Conservation (phyloP, 2,888 invertebrate species). For the Charanyca ferruginea region DNA sequence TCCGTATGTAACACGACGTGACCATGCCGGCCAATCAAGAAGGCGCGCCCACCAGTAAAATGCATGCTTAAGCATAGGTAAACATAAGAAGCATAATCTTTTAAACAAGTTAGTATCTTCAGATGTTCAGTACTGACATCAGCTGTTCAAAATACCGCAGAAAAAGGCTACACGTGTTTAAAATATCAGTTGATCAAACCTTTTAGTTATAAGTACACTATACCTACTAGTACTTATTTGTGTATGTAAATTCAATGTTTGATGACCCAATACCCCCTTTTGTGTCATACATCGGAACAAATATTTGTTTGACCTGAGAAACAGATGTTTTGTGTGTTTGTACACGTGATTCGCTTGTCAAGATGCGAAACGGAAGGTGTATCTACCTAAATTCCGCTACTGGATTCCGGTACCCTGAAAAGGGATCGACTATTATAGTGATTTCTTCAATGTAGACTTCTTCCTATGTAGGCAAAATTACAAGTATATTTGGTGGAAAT, state of each 20-base stretch:
- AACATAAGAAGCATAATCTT: too few species aligned
- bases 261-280: slow-evolving; percentile 9
- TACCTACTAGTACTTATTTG: neutral
- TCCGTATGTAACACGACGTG: slow-evolving; percentile 17
- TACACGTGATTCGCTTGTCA: slow-evolving; percentile 26
- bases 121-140: too few species aligned
- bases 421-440: neutral
- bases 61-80: slow-evolving; percentile 49
- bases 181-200: neutral
- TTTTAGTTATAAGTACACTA: neutral
- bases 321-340: slow-evolving; percentile 23
- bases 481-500: too few species aligned
- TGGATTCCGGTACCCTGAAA: neutral
- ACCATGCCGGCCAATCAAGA: slow-evolving; percentile 60
- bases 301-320: slow-evolving; percentile 37
- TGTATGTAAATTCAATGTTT: slow-evolving; percentile 29
- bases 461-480: too few species aligned
- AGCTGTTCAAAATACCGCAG: neutral
- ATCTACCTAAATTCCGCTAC: slow-evolving; percentile 2
- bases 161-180: slow-evolving; percentile 1
- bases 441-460: too few species aligned
- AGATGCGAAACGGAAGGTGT: slow-evolving; percentile 21
- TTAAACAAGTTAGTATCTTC: too few species aligned
- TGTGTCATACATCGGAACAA: slow-evolving; percentile 12
- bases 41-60: slow-evolving; percentile 75